Evolutionary conservation across 2,113 vertebrate genomes (phyloP), one percentile per base, ranked within the genome.

Genomic region (Cichladusa arquata): DNA sequence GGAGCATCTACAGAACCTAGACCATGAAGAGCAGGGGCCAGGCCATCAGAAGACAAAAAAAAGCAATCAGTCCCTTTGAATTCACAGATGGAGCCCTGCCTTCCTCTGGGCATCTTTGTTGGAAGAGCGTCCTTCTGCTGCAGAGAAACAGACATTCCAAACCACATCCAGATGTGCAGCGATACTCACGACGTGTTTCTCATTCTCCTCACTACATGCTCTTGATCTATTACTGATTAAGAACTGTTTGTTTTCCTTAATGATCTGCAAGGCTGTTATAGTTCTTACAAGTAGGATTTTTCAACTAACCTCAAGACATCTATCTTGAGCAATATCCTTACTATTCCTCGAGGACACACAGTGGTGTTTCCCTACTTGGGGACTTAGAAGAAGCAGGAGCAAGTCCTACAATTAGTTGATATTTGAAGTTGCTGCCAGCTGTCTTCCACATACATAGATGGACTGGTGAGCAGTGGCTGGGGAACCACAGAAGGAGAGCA

Each of bases 101-200:
- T 95, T 96, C 73, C 96, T 97, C 81, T 96, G 69, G 67, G 81
- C 81, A 88, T 95, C 88, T 96, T 58, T 93, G 86, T 31, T 89
- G 66, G n/a, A 85, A 88, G 53, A 92, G n/a, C 6, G 4, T 22
- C 81, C 70, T 91, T 95, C 78, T 88, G 77, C 44, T 87, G 19
- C 3, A 0, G 34, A 93, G 76, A 87, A 95, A 70, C 60, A 86
- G 60, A 65, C 31, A 10, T 82, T 50, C 61, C 65, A 95, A 95
- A 96, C 93, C 79, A 90, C 74, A 96, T 90, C 95, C 98, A 98
- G 97, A 97, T 97, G 98, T 88, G 95, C 91, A 92, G 71, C 71
- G 96, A 93, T 78, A 95, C 88, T 97, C 45, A 25, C 4, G 57
- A 91, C 34, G 26, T 92, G 87, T 86, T 96, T 96, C 93, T 88